These are phyloP conservation scores for Yponomeuta evonymella DNA, from an alignment of 2,888 invertebrate genomes.

Conservation along the genomic window DNA sequence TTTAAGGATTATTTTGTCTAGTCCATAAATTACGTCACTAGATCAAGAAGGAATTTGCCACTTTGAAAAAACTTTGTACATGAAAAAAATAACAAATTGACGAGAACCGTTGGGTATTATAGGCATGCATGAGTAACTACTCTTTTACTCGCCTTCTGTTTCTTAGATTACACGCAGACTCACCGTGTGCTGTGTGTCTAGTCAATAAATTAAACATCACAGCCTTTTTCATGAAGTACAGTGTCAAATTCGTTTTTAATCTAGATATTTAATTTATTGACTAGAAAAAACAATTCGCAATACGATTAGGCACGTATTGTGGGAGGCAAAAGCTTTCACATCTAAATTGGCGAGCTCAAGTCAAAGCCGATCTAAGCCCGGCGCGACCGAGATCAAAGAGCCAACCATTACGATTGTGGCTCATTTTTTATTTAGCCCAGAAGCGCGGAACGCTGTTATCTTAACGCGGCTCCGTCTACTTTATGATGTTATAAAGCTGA, in stretches of 20 bases:
- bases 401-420: conserved; percentile 71
- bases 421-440: conserved; percentile 73
- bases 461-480: conserved; percentile 61
- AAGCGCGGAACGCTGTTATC: conserved; percentile 60
- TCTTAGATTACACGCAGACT: too few species aligned
- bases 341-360: conserved; percentile 62
- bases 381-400: conserved; percentile 72
- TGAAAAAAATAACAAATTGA: too few species aligned
- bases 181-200: too few species aligned
- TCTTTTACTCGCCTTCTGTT: too few species aligned
- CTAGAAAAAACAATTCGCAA: conserved; percentile 56
- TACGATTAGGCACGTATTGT: conserved; percentile 60
- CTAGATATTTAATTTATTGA: neutral
- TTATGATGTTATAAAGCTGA: conserved; percentile 75
- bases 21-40: too few species aligned
- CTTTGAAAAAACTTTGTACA: too few species aligned
- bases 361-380: conserved; percentile 66
- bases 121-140: too few species aligned
- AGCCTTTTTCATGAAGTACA: too few species aligned
- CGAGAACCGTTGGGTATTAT: too few species aligned
- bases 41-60: too few species aligned
- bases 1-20: neutral
- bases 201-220: too few species aligned
- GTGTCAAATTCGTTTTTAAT: too few species aligned
- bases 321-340: conserved; percentile 63